A percentile compares a stretch with the other conserved stretches of the same genome.
Conservation (phyloP, 2,113 vertebrate genomes). For the Gambusia holbrooki region DNA sequence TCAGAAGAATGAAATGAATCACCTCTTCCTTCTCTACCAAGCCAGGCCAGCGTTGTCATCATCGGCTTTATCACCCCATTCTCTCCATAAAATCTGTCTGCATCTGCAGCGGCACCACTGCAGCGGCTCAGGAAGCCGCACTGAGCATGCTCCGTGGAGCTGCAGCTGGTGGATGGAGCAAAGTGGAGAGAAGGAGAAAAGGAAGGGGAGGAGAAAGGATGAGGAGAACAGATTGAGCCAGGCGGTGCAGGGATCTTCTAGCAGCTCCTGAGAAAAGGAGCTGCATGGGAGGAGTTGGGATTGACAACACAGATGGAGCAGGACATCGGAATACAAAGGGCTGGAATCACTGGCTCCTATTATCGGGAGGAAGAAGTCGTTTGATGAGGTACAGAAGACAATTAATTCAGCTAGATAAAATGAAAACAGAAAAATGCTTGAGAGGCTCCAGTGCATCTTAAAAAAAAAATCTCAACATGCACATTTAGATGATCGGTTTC, state of each 20-base stretch:
- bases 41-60: neutral
- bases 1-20: neutral
- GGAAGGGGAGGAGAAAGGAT: conserved; percentile 16
- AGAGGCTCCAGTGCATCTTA: conserved; percentile 1
- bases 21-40: neutral
- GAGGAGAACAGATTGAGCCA: conserved; percentile 33
- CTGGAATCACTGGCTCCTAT: conserved; percentile 4
- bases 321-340: conserved; percentile 20
- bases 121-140: conserved; percentile 57
- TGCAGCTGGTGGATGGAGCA: conserved; percentile 67
- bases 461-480: neutral
- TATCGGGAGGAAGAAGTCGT: conserved; percentile 28
- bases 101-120: conserved; percentile 51
- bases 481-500: neutral
- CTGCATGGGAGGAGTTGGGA: conserved; percentile 35
- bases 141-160: conserved; percentile 76
- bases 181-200: conserved; percentile 31
- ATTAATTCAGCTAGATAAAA: neutral
- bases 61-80: conserved; percentile 6
- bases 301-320: conserved; percentile 42
- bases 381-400: conserved; percentile 57
- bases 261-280: conserved; percentile 53
- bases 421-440: conserved; percentile 6
- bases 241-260: conserved; percentile 54
- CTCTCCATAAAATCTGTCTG: conserved; percentile 16